phyloP scores from a whole-genome alignment of 2,888 invertebrate genomes.

The Abrostola tripartita region DNA sequence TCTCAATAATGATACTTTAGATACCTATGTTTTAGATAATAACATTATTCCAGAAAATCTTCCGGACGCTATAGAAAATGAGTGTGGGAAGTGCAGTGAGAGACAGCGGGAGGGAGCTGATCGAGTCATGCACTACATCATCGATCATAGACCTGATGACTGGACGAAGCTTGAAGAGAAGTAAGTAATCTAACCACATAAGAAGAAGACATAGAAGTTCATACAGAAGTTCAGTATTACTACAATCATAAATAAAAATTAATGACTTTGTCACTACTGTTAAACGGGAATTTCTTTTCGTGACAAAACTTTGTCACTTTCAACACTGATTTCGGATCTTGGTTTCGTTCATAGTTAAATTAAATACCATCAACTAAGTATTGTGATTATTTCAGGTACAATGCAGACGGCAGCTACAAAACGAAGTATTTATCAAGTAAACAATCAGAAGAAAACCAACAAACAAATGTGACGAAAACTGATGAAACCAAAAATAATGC shows the following conservation, averaged over 20 bases:
- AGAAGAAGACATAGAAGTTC: no score
- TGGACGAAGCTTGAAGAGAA: conserved; percentile 88
- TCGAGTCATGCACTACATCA: conserved; percentile 89
- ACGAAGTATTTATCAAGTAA: conserved; percentile 87
- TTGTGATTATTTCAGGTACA: conserved; percentile 71
- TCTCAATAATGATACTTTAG: no score
- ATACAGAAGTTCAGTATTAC: no score
- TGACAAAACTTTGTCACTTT: no score
- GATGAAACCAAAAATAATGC: conserved; percentile 31
- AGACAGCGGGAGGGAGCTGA: conserved; percentile 90
- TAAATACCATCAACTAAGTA: no score
- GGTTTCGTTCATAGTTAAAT: no score
- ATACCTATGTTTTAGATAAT: no score
- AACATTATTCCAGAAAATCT: conserved; percentile 88
- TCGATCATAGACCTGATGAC: conserved; percentile 88
- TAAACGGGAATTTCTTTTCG: no score
- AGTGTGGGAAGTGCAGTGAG: conserved; percentile 91
- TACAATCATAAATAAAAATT: no score
- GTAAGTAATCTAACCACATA: conserved; percentile 64
- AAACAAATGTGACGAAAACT: conserved; percentile 39
- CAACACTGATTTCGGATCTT: no score
- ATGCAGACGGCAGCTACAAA: conserved; percentile 89
- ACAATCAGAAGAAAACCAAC: conserved; percentile 33
- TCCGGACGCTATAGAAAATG: conserved; percentile 91
- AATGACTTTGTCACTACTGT: no score